Percentiles rank a stretch among this genome's conserved stretches.
phyloP scores from a whole-genome alignment of 2,797 vertebrate species.

The Melanotaenia parkinsoni region DNA sequence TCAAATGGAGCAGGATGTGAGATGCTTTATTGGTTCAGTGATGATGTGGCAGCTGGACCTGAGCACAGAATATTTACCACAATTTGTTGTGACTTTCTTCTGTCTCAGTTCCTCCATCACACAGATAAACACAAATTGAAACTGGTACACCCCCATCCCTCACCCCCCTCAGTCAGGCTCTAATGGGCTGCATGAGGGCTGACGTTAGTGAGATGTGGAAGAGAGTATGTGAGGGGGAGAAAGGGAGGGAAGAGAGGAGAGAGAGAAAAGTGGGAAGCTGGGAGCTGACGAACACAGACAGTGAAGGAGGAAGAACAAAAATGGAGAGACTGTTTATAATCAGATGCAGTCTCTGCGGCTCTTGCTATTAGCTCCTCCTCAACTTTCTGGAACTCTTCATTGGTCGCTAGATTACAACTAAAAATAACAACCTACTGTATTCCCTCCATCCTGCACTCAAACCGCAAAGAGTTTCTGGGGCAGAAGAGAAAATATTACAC shows the following conservation, averaged over 20 bases:
- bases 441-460: slow-evolving; percentile 37
- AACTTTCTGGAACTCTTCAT: slow-evolving; percentile 42
- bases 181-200: slow-evolving; percentile 41
- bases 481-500: slow-evolving; percentile 36
- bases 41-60: slow-evolving; percentile 42
- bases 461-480: slow-evolving; percentile 31
- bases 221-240: slow-evolving; percentile 56
- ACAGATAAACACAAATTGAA: slow-evolving; percentile 50
- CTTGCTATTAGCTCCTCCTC: slow-evolving; percentile 31
- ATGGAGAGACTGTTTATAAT: slow-evolving; percentile 49
- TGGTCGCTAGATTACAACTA: slow-evolving; percentile 31
- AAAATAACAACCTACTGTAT: slow-evolving; percentile 38
- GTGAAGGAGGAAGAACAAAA: slow-evolving; percentile 51
- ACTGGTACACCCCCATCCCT: not conserved
- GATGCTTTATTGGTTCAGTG: slow-evolving; percentile 61
- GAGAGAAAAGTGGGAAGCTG: slow-evolving; percentile 11
- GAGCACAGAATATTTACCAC: slow-evolving; percentile 25
- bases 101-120: slow-evolving; percentile 28
- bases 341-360: slow-evolving; percentile 14
- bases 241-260: slow-evolving; percentile 43
- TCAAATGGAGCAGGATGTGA: slow-evolving; percentile 41
- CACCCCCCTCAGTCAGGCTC: slow-evolving; percentile 15
- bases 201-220: slow-evolving; percentile 51
- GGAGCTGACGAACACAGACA: slow-evolving; percentile 46
- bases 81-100: slow-evolving; percentile 12